Evolutionary conservation across 2,888 invertebrate species (phyloP).

Genomic region (Dromius quadrimaculatus): DNA sequence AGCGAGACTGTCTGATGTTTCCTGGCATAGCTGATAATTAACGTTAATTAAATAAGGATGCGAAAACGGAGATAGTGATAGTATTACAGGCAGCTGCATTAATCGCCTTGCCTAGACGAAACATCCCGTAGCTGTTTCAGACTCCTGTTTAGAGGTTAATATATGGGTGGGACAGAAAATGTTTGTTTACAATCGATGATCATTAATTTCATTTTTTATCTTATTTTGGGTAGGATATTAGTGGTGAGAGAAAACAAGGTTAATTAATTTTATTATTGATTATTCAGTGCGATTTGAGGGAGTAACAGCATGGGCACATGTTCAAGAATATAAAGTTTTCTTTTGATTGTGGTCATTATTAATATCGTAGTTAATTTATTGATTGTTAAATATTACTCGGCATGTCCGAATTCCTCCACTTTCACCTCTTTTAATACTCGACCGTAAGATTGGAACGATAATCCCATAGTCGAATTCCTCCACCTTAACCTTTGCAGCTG

Average conservation of each 20-base stretch:
- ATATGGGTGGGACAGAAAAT: conserved; percentile 10
- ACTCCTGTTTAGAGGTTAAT: conserved; percentile 9
- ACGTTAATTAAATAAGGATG: conserved; percentile 47
- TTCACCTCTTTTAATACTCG: no score
- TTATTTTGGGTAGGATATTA: conserved; percentile 21
- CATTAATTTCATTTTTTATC: conserved; percentile 9
- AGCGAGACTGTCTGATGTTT: conserved; percentile 33
- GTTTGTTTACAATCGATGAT: conserved; percentile 3
- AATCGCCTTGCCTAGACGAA: conserved; percentile 30
- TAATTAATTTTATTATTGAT: conserved; percentile 9
- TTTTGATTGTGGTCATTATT: no score
- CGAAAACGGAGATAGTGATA: conserved; percentile 25
- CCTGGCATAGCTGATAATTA: conserved; percentile 39
- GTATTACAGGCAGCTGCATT: conserved; percentile 35
- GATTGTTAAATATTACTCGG: no score
- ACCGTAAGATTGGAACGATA: no score
- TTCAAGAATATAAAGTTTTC: no score
- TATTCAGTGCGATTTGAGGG: conserved; percentile 13
- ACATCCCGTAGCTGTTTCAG: conserved; percentile 17
- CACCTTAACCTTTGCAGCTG: no score
- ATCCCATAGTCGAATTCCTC: no score
- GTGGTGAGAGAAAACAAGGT: not conserved
- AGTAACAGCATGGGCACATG: no score
- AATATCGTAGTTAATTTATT: no score
- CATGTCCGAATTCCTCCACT: no score